Evolutionary conservation across 2,888 invertebrate species (phyloP).

Genomic region (Tupiocoris notatus): DNA sequence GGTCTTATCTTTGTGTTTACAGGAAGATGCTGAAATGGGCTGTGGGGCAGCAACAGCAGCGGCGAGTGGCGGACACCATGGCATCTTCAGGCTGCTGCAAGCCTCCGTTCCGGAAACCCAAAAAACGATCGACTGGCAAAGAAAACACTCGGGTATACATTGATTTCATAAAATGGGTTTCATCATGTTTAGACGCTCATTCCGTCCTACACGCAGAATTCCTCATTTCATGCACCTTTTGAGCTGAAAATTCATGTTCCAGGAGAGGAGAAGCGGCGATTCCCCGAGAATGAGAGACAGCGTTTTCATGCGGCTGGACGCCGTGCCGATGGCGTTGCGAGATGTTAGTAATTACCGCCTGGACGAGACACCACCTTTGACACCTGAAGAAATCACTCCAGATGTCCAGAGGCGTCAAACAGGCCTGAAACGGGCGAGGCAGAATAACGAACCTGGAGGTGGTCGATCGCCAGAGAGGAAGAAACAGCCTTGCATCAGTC

Average conservation of each 20-base stretch:
- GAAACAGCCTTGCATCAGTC: conserved; percentile 47
- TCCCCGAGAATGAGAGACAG: conserved; percentile 48
- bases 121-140: conserved; percentile 44
- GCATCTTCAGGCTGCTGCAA: conserved; percentile 34
- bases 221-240: too few relatives aligned
- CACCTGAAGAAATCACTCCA: conserved; percentile 32
- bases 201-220: too few relatives aligned
- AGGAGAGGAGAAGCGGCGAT: conserved; percentile 33
- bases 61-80: conserved; percentile 36
- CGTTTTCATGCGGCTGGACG: conserved; percentile 51
- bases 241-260: conserved; percentile 11
- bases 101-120: conserved; percentile 45
- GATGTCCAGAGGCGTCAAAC: neutral
- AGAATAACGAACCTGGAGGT: neutral
- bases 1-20: too few relatives aligned
- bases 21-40: conserved; percentile 52
- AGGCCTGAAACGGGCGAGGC: conserved; percentile 18
- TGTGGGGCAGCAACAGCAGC: conserved; percentile 49
- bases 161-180: too few relatives aligned
- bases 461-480: conserved; percentile 40
- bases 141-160: conserved; percentile 43
- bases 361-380: conserved; percentile 44
- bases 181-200: too few relatives aligned
- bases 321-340: conserved; percentile 50
- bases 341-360: conserved; percentile 51